Base-by-base conservation (phyloP, 2,797 vertebrate species). In the Muscicapa comitata region DNA sequence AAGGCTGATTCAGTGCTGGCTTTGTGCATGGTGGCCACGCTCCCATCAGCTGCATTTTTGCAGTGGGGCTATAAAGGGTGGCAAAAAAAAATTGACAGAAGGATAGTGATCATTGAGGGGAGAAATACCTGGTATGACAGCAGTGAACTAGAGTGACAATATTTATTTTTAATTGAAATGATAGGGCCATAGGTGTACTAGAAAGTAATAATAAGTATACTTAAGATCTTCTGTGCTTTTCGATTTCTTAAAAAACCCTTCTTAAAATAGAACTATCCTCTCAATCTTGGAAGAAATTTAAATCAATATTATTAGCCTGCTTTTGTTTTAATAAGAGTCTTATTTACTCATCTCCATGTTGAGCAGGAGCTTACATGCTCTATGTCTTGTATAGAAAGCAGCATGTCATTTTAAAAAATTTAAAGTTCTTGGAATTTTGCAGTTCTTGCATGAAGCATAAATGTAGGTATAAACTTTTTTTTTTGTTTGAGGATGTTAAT, bases 21-120 rank as follows among this genome's bases (percentile, higher is more conserved):
- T 98, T 98, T 97, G 97, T 97, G 80, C 91, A 51, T 1, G 2
- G 76, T 6, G 4, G 61, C 15, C 90, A 75, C 86, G 61, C 93
- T 95, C 82, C 85, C 13, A 35, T 96, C 92, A 94, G 6, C 90
- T 92, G 38, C 95, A 80, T 97, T 98, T 97, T 97, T 95, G 92
- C 85, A 80, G 66, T 62, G 61, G 3, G 28, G 68, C 73, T 45
- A 38, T 95, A 90, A 96, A 93, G 82, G 13, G 12, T 28, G 25
- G 10, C 12, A 6, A 35, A 10, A 88, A 65, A 10, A 88, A 73
- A 43, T 7, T 5, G 9, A 57, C 62, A 78, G 82, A 87, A 43
- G 3, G 37, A 25, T 35, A 86, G 50, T 48, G 42, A 50, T 61
- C 3, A 1, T 42, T 9, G 3, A 5, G 24, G 66, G 45, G 29